Evolutionary conservation across 2,888 invertebrate species (phyloP), one percentile per base, ranked within the genome.

Genomic region (Drosophila rubida): DNA sequence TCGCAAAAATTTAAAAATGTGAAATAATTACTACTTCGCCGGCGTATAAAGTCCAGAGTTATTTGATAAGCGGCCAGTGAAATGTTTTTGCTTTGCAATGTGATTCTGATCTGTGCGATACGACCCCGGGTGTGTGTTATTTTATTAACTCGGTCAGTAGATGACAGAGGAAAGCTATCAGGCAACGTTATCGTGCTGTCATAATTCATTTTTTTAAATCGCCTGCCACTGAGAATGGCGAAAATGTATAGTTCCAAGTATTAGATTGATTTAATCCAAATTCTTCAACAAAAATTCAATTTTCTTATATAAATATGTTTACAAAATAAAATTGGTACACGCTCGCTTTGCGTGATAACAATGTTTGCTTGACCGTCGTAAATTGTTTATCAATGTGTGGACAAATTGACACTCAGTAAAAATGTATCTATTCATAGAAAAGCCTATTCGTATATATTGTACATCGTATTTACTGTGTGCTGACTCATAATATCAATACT

Each of bases 191-290:
- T 78, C 62, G 14, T 37, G 41, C 27, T 6, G 41, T 49, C 74
- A 68, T 75, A 68, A 78, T 78, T 78, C 68, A 78, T 54, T 68
- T 53, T 57, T 13, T 35, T 58, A 59, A 41, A 39, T 60, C 35
- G 16, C 30, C 27, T 57, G 32, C 42, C 48, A 37, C 11, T 37
- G 37, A 5, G 16, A 32, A 50, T 59, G 55, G 41, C 35, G 25
- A 50, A 54, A 8, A 22, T 6, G 35, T 44, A 42, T 50, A 27
- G 50, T 59, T 71, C 44, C 16, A 59, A 32, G 53, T 39, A 63
- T 46, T 53, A 60, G 37, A 67, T 73, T 63, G 59, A 76, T 77
- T 41, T 67, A 60, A 63, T 57, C 55, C 49, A 41, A 55, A 50
- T 23, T n/a, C 41, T 32, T 11, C 22, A 42, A 42, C 25, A 49